Conservation (phyloP, 2,113 vertebrate species). For the Xiphorhynchus elegans region DNA sequence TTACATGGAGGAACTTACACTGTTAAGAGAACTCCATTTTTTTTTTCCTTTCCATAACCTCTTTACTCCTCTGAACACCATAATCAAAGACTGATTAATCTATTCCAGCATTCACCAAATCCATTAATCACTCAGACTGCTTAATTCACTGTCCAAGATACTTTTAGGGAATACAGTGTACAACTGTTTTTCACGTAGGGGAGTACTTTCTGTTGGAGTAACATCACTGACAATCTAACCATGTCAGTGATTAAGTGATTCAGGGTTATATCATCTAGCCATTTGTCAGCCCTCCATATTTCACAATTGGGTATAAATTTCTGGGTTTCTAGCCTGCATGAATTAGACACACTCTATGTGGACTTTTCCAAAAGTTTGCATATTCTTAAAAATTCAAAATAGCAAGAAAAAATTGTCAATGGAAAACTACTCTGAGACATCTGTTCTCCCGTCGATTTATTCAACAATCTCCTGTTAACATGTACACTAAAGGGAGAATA, state of each 20-base stretch:
- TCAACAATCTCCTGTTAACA: conserved; percentile 15
- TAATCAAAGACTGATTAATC: conserved; percentile 1
- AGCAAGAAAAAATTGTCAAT: background rate
- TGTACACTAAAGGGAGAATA: conserved; percentile 34
- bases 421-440: conserved; percentile 42
- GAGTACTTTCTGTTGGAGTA: conserved; percentile 18
- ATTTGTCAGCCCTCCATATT: background rate
- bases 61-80: background rate
- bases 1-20: background rate
- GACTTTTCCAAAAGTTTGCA: background rate
- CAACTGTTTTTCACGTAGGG: conserved; percentile 15
- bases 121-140: background rate
- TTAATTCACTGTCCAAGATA: background rate
- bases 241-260: conserved; percentile 6
- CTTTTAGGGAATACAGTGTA: conserved; percentile 12
- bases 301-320: background rate
- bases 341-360: background rate
- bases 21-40: background rate
- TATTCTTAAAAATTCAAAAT: conserved; percentile 9
- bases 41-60: background rate
- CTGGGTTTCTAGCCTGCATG: background rate
- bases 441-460: conserved; percentile 4
- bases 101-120: background rate
- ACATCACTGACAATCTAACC: background rate
- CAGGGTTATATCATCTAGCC: background rate